Percentiles rank a stretch among this genome's conserved stretches.
phyloP scores from a whole-genome alignment of 2,113 vertebrate species.

The Sclerurus mexicanus region DNA sequence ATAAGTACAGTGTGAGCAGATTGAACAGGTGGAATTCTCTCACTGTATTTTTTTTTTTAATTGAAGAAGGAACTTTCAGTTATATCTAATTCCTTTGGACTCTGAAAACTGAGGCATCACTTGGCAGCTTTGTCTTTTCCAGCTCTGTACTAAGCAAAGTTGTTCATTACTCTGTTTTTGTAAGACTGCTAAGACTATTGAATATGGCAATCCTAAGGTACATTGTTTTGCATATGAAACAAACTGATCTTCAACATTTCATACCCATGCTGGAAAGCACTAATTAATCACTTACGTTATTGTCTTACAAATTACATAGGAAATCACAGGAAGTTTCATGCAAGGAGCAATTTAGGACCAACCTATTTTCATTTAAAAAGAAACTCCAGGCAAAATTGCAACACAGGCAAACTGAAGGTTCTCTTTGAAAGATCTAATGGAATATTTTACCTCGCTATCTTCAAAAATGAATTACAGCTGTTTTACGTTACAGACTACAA shows the following conservation, averaged over 20 bases:
- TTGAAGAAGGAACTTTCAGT: not conserved
- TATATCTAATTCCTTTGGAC: not conserved
- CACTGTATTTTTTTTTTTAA: not conserved
- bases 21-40: not conserved
- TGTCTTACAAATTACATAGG: slow-evolving; percentile 4
- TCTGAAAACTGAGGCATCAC: not conserved
- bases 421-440: not conserved
- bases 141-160: not conserved
- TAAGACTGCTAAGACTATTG: not conserved
- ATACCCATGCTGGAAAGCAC: not conserved
- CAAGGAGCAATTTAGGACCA: not conserved
- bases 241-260: not conserved
- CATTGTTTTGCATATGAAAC: slow-evolving; percentile 47
- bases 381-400: not conserved
- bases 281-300: slow-evolving; percentile 25
- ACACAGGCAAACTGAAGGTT: not conserved
- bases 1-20: not conserved
- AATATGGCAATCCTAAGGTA: not conserved
- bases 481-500: not conserved
- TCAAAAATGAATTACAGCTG: not conserved
- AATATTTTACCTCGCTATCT: not conserved
- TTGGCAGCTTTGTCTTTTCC: not conserved
- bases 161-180: not conserved
- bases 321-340: not conserved
- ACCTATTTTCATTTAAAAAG: not conserved